Conservation (phyloP, 2,113 vertebrate species). For the Loxodonta africana region DNA sequence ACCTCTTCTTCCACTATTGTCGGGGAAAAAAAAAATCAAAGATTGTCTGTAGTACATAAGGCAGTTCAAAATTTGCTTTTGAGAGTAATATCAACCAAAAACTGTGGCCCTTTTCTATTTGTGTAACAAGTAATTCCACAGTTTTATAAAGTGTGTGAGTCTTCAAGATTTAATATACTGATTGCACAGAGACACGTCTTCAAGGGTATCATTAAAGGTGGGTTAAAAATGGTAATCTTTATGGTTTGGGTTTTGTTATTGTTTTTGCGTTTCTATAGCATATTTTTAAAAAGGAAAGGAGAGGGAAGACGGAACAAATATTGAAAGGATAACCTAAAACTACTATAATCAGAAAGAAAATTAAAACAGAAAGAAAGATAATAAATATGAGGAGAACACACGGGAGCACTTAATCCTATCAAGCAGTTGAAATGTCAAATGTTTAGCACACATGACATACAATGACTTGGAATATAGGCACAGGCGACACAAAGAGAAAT, state of each 20-base stretch:
- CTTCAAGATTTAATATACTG: constrained; percentile 55
- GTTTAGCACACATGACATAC: neutral
- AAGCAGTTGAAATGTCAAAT: constrained; percentile 45
- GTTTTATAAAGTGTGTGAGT: neutral
- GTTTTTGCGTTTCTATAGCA: neutral
- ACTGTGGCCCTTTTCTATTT: constrained; percentile 38
- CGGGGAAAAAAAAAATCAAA: neutral
- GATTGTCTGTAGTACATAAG: neutral
- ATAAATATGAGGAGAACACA: constrained; percentile 11
- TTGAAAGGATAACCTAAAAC: constrained; percentile 36
- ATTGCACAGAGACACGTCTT: neutral
- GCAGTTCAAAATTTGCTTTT: constrained; percentile 49
- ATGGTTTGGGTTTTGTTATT: neutral
- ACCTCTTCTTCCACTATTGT: constrained; percentile 41
- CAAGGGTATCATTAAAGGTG: constrained; percentile 43
- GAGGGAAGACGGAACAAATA: neutral
- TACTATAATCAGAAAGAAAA: constrained; percentile 56
- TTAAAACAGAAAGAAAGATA: constrained; percentile 38
- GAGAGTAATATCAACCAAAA: constrained; percentile 19
- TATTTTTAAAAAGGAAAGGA: neutral
- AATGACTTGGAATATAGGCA: neutral
- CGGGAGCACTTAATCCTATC: neutral
- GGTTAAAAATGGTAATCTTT: constrained; percentile 5
- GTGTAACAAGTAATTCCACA: constrained; percentile 6
- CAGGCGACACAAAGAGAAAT: neutral